Evolutionary conservation across 2,888 invertebrate genomes (phyloP), one percentile per base, ranked within the genome.

Genomic region (Drosophila pegasa): DNA sequence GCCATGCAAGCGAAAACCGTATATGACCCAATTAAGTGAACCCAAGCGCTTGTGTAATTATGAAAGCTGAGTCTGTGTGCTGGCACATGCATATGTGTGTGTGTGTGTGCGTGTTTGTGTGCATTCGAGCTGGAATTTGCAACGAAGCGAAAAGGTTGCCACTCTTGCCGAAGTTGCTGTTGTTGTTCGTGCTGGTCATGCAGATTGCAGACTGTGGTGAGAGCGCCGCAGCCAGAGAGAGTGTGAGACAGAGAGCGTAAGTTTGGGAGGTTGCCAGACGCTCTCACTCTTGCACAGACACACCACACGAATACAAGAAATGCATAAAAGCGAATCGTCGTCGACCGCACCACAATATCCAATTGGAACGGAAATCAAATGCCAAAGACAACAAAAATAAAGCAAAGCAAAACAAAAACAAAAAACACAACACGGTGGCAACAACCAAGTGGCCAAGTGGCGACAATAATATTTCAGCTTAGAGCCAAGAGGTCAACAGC

Each of bases 11-110:
- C 83, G 72, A 87, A 84, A 84, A 81, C 81, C 77, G 83, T 84
- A 87, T 75, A 80, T 90, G 90, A 90, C 90, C 91, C 82, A 89
- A 89, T 90, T 90, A 87, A 89, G 79, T 87, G 79, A 89, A 83
- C 79, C 86, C 75, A 78, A 79, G 78, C 75, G 75, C 74, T 79
- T 77, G 80, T 83, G 86, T 87, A 85, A 87, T 83, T 87, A 83
- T 83, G 86, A 83, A 87, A 85, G 88, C 82, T 70, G 58, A 31
- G 25, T 64, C 33, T 71, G 25, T 60, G 51, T 62, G 27, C 63
- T 50, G 40, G 16, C 18, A 18, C 45, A 12, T 57, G 31, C 56
- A 51, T 60, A 35, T 62, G 27, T 70, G 51, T 71, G 27, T 71
- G 25, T 63, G 37, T 69, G 56, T 77, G 31, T 70, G 31, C 69